Base-by-base conservation (phyloP, 2,888 invertebrate species). In the Eristalinus sepulchralis region DNA sequence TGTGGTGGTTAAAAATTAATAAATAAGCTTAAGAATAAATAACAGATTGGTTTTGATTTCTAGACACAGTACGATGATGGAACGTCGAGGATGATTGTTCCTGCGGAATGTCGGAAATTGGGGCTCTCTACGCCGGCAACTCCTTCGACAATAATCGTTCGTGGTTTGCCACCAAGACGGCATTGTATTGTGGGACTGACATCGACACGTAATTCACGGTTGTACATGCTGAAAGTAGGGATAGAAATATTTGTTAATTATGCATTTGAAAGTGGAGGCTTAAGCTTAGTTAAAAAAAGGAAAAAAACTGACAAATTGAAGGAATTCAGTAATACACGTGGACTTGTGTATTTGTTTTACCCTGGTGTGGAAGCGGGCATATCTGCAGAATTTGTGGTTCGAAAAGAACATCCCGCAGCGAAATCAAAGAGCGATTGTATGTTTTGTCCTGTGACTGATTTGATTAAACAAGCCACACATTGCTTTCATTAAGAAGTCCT, bases 101-200 rank as follows among this genome's bases (percentile, higher is more conserved):
- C 90, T 39, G 90, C 90, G 83, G 91, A 90, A 89, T 91, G 89
- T 88, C 91, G 90, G 88, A 93, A 93, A 81, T 88, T 90, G 9
- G 92, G 92, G 81, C 89, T 90, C 75, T 92, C 92, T 24, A 92
- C 91, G 73, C 91, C 91, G 34, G 91, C 81, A 13, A 89, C 91
- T 67, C 91, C 92, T 89, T 93, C 92, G 63, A 93, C 89, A 31
- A 90, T 89, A 85, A 93, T 91, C 39, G 90, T 90, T 77, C 92
- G 91, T n/a, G 95, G 93, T 93, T 97, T 98, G 89, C 96, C 96
- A 66, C 97, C 98, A 88, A 98, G 94, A 90, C 96, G 96, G 91
- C 98, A 98, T 88, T 96, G 95, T 82, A 98, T 95, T 2, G 95
- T 95, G 83, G 95, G 95, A 53, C 95, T 95, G 24, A 95, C 95